phyloP scores from a whole-genome alignment of 2,797 vertebrate genomes.

The Aplochiton taeniatus region DNA sequence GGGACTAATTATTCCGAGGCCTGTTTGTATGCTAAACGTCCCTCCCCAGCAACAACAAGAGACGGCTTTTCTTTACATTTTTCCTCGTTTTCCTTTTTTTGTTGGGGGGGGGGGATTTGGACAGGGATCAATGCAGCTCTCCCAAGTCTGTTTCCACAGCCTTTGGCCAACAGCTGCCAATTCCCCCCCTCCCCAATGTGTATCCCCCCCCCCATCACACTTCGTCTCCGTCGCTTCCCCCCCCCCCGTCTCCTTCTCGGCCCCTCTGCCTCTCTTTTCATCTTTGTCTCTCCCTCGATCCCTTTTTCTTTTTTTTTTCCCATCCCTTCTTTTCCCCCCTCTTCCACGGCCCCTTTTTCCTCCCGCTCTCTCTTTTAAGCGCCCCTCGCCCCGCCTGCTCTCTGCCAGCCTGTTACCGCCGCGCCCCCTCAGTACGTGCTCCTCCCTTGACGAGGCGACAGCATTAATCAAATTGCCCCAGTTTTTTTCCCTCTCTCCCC shows the following conservation, averaged over 20 bases:
- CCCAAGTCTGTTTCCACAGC: conserved; percentile 17
- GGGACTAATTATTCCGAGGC: conserved; percentile 65
- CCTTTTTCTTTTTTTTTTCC: neutral
- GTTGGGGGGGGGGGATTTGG: neutral
- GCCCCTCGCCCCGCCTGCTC: no score
- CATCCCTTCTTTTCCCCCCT: conserved; percentile 5
- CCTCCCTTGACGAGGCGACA: conserved; percentile 38
- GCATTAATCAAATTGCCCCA: conserved; percentile 70
- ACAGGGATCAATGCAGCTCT: conserved; percentile 37
- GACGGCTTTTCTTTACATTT: conserved; percentile 33
- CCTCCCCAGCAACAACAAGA: conserved; percentile 41
- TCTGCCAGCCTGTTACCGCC: conserved; percentile 23
- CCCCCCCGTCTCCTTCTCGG: neutral
- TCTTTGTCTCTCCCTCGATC: conserved; percentile 1
- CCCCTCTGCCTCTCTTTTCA: neutral
- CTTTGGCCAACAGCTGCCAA: neutral
- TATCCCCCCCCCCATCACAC: neutral
- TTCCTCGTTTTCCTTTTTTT: conserved; percentile 28
- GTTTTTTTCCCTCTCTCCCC: conserved; percentile 36
- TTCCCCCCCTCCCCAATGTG: neutral
- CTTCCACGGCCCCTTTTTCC: no score
- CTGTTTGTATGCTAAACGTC: conserved; percentile 55
- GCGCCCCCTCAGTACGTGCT: conserved; percentile 1
- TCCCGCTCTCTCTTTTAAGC: no score
- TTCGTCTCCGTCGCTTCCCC: neutral